phyloP scores from a whole-genome alignment of 2,113 vertebrate species.

The Vicugna pacos region DNA sequence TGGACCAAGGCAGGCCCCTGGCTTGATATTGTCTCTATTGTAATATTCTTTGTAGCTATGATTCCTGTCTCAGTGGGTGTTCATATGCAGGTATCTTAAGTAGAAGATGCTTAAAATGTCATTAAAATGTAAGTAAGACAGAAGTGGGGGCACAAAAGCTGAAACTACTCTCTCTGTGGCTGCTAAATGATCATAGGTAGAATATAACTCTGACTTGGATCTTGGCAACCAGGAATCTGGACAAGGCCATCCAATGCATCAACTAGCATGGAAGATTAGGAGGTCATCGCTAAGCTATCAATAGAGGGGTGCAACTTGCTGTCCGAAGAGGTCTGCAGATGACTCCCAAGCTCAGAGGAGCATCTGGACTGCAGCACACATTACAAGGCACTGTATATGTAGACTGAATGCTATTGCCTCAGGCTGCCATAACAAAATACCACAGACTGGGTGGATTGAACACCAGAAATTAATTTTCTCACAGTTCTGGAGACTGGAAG shows the following conservation, averaged over 20 bases:
- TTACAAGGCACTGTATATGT: conserved; percentile 50
- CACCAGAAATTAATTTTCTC: background rate
- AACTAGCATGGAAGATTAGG: conserved; percentile 5
- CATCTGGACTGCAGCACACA: conserved; percentile 17
- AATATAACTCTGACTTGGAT: conserved; percentile 71
- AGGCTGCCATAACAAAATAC: background rate
- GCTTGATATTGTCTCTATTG: conserved; percentile 41
- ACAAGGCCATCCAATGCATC: conserved; percentile 67
- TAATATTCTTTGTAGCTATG: background rate
- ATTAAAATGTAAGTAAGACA: conserved; percentile 69
- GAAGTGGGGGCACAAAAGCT: background rate
- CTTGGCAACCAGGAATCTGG: conserved; percentile 46
- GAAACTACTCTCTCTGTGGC: background rate
- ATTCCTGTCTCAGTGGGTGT: conserved; percentile 51
- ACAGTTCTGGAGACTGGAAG: background rate
- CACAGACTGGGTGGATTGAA: background rate
- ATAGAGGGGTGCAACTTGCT: conserved; percentile 44
- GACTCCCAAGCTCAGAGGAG: conserved; percentile 64
- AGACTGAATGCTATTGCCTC: background rate
- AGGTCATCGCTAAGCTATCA: conserved; percentile 75
- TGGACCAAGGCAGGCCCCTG: background rate
- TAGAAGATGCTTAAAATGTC: conserved; percentile 68
- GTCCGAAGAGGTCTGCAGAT: conserved; percentile 77
- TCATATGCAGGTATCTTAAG: conserved; percentile 46
- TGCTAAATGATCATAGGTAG: conserved; percentile 76